A percentile compares a stretch with the other conserved stretches of the same genome.
These are phyloP conservation scores for Eudemis profundana DNA, from an alignment of 2,888 invertebrate genomes.

Conservation along the genomic window DNA sequence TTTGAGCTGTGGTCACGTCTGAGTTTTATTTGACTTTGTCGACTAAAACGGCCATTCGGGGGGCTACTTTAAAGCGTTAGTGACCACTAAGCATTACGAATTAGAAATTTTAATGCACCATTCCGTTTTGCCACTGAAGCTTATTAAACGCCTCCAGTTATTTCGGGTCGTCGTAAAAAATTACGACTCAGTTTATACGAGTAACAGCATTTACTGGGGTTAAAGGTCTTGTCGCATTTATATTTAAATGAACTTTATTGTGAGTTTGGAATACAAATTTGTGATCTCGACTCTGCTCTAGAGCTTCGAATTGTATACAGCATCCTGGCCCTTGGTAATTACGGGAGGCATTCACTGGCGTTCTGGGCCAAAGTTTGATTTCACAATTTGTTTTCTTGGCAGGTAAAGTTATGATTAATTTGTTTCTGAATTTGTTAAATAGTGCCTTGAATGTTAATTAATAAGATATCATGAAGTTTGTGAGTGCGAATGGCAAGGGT, in stretches of 20 bases:
- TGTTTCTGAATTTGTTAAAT: slow-evolving; percentile 29
- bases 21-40: slow-evolving; percentile 30
- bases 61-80: slow-evolving; percentile 21
- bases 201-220: slow-evolving; percentile 71
- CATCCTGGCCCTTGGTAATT: slow-evolving; percentile 38
- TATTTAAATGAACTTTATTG: slow-evolving; percentile 81
- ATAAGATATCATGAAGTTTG: slow-evolving; percentile 19
- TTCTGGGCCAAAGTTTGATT: slow-evolving; percentile 37
- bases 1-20: slow-evolving; percentile 27
- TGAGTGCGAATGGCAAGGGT: slow-evolving; percentile 19
- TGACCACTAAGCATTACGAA: slow-evolving; percentile 44
- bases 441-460: slow-evolving; percentile 40
- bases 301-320: slow-evolving; percentile 62
- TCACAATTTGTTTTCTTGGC: slow-evolving; percentile 41
- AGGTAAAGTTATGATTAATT: slow-evolving; percentile 42
- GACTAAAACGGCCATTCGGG: slow-evolving; percentile 22
- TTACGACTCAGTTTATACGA: slow-evolving; percentile 69
- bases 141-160: slow-evolving; percentile 66
- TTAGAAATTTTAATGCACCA: slow-evolving; percentile 54
- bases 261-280: slow-evolving; percentile 80
- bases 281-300: slow-evolving; percentile 70
- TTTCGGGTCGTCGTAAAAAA: slow-evolving; percentile 71
- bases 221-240: slow-evolving; percentile 78
- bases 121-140: slow-evolving; percentile 62
- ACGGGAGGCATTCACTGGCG: slow-evolving; percentile 29